Evolutionary conservation across 2,113 vertebrate genomes (phyloP), one percentile per base, ranked within the genome.

Genomic region (Pseudorhombus dupliciocellatus): DNA sequence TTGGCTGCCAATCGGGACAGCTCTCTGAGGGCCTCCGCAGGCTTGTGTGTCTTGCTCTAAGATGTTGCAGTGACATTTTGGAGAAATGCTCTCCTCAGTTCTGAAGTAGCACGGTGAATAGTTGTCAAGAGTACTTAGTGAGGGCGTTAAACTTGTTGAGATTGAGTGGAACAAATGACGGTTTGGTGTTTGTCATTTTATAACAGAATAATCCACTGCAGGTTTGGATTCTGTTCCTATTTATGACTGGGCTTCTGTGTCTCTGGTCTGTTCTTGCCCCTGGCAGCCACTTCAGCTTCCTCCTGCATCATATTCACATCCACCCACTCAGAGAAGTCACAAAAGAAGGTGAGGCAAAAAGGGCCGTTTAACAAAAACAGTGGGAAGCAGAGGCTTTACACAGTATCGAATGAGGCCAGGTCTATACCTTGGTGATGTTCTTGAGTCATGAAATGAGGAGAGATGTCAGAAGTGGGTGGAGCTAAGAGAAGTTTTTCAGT

Each of bases 271-370:
- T 58, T 77, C 73, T 75, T 72, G 69, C 84, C 81, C 66, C 78
- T 69, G 76, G 79, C 87, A 83, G 67, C 55, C 67, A 70, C 65
- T 71, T 77, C 70, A 71, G 74, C 61, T 58, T 79, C 67, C 65
- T 72, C 37, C 56, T 86, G 74, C 70, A 77, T 65, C 76, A 75
- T 56, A 77, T 44, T 80, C 63, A 60, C 24, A 79, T 51, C 78
- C 84, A 42, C 86, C 86, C 84, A 90, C 84, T 66, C 78, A 34
- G 34, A 66, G 44, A 81, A 75, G 71, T 63, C 80, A 71, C 69
- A 79, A 73, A 79, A 34, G 75, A 53, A 87, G 52, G 83, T 59
- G 60, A 81, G 42, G 59, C 75, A 80, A 73, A 79, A 14, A 70
- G 73, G 63, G 76, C 73, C 73, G 64, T 80, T 85, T 75, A 83